These are phyloP conservation scores for Carposina sasakii DNA, from an alignment of 1,140 invertebrate species.

Conservation along the genomic window DNA sequence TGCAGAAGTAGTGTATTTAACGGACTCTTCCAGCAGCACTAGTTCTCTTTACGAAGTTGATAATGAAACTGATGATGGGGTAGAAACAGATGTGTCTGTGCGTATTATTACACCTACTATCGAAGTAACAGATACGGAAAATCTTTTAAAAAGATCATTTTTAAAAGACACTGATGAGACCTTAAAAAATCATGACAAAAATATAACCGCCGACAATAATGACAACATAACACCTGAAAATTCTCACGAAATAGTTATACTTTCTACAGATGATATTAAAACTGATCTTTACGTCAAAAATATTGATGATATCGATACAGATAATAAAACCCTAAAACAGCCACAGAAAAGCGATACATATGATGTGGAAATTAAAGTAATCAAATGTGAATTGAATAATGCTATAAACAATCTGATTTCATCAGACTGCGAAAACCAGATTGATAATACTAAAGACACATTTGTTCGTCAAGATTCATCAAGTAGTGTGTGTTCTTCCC, in stretches of 20 bases:
- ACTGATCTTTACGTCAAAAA: slow-evolving; percentile 59
- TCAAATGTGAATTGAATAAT: slow-evolving; percentile 66
- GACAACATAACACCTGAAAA: not conserved
- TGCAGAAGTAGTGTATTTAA: slow-evolving; percentile 67
- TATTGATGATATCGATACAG: slow-evolving; percentile 23
- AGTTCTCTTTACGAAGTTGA: slow-evolving; percentile 62
- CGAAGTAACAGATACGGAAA: slow-evolving; percentile 61
- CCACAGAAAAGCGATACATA: slow-evolving; percentile 29
- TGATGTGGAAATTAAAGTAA: slow-evolving; percentile 58
- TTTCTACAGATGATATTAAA: slow-evolving; percentile 53
- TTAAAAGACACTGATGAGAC: slow-evolving; percentile 2
- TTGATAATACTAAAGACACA: slow-evolving; percentile 38
- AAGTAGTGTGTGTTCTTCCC: slow-evolving; percentile 67
- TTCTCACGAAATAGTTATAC: slow-evolving; percentile 52
- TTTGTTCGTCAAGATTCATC: slow-evolving; percentile 67
- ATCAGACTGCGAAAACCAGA: slow-evolving; percentile 45
- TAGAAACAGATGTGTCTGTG: slow-evolving; percentile 56
- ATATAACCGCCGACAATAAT: slow-evolving; percentile 5
- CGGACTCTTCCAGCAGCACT: slow-evolving; percentile 68
- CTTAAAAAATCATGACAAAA: slow-evolving; percentile 1
- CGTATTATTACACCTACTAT: slow-evolving; percentile 67
- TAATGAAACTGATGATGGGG: slow-evolving; percentile 48
- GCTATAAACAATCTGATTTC: slow-evolving; percentile 61
- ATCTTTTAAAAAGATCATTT: slow-evolving; percentile 49
- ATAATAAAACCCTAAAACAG: slow-evolving; percentile 1